Base-by-base conservation (phyloP, 2,113 vertebrate genomes). In the Ceuthmochares aereus region DNA sequence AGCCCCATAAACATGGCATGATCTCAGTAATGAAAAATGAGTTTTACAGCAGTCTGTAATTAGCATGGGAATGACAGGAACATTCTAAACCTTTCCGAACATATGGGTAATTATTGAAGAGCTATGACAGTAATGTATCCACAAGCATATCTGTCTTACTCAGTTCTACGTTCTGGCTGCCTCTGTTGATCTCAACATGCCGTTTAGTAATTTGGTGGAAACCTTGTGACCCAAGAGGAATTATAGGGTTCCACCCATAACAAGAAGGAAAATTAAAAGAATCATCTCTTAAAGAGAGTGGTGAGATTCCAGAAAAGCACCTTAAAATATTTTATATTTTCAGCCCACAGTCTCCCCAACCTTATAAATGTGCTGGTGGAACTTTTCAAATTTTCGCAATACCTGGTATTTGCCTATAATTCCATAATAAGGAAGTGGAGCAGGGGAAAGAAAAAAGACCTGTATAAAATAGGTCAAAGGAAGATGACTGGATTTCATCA, bases 81-180 rank as follows among this genome's bases (percentile, higher is more conserved):
- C 66, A 82, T 96, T 95, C 77, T 87, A 95, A 98, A 94, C 43
- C 87, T 96, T 95, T 92, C 32, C 6, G 72, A 97, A 86, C 95
- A 97, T 96, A 97, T 94, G 93, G 89, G 87, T 96, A 97, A 96
- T 97, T 97, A 98, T 93, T 97, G 94, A 95, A 96, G 66, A 96
- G 89, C 51, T 55, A 51, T 95, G 95, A 95, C 75, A 96, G 80
- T 51, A 93, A 80, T 73, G 60, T 68, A 96, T 97, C 96, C 96
- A 68, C 40, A 96, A 93, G 42, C 45, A 66, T 54, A 91, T 80
- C 55, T 29, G 3, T 94, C 95, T 85, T 79, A 55, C 40, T 80
- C 7, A 1, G 6, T 69, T 94, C 88, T 88, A 86, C 19, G 10
- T 63, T 95, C 92, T 30, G 29, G 11, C 47, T 96, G 45, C 72